phyloP scores from a whole-genome alignment of 2,113 vertebrate genomes.

The Gorilla gorilla region DNA sequence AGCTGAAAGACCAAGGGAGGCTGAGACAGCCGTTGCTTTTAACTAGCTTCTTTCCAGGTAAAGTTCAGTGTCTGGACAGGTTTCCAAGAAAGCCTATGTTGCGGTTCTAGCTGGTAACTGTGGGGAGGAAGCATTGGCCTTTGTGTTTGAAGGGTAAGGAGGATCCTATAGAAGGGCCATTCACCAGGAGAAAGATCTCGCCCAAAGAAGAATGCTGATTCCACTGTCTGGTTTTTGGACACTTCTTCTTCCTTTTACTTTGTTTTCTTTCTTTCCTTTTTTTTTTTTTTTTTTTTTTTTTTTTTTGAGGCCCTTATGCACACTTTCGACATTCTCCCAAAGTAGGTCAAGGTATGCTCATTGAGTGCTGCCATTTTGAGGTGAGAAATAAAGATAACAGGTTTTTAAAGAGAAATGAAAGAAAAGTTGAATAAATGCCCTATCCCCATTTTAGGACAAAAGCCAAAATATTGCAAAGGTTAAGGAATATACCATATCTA shows the following conservation, averaged over 20 bases:
- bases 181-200: not conserved
- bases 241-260: not conserved
- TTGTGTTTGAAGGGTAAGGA: not conserved
- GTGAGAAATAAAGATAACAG: not conserved
- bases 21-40: not conserved
- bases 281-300: not conserved
- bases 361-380: not conserved
- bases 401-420: not conserved
- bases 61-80: not conserved
- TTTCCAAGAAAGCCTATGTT: not conserved
- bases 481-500: not conserved
- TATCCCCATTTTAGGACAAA: not conserved
- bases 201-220: not conserved
- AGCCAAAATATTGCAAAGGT: not conserved
- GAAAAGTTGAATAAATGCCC: not conserved
- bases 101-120: not conserved
- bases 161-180: accelerated
- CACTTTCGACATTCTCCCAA: not conserved
- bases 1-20: not conserved
- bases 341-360: not conserved
- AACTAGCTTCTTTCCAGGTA: not conserved
- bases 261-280: not conserved
- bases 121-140: not conserved
- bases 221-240: not conserved
- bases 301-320: not conserved